A percentile compares a stretch with the other conserved stretches of the same genome.
These are phyloP conservation scores for Potorous gilbertii DNA, from an alignment of 2,797 vertebrate genomes.

Conservation along the genomic window DNA sequence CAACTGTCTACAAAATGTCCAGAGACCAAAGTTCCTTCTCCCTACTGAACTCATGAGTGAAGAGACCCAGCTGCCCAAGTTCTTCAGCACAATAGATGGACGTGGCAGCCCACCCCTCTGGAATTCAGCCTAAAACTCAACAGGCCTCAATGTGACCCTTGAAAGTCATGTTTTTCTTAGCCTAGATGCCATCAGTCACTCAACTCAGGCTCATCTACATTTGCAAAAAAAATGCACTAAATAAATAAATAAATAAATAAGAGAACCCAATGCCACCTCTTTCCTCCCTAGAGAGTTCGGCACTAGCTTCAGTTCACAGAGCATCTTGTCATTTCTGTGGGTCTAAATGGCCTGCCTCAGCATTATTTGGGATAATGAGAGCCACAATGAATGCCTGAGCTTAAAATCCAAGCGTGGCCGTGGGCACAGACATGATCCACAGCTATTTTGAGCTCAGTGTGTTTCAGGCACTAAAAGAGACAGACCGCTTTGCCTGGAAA, in stretches of 20 bases:
- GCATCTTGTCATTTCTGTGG: constrained; percentile 66
- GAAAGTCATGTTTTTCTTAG: background rate
- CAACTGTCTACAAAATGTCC: background rate
- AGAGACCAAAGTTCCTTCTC: background rate
- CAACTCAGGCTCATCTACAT: background rate
- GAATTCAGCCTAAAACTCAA: background rate
- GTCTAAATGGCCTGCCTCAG: constrained; percentile 68
- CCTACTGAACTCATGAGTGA: background rate
- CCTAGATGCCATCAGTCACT: background rate
- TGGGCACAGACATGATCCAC: constrained; percentile 30
- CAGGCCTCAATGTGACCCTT: background rate
- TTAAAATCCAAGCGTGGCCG: constrained; percentile 55
- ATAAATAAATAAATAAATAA: background rate
- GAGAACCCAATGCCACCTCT: background rate
- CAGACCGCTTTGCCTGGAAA: constrained; percentile 26
- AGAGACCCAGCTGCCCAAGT: too few species aligned
- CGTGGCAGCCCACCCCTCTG: background rate
- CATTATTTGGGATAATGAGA: constrained; percentile 67
- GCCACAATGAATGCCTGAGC: constrained; percentile 73
- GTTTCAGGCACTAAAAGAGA: background rate
- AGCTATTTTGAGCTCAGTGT: constrained; percentile 29
- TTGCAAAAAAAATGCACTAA: background rate
- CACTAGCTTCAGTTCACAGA: background rate
- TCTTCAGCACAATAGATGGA: background rate
- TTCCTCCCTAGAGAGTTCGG: background rate